Base-by-base conservation (phyloP, 2,797 vertebrate genomes). In the Austrolebias charrua region DNA sequence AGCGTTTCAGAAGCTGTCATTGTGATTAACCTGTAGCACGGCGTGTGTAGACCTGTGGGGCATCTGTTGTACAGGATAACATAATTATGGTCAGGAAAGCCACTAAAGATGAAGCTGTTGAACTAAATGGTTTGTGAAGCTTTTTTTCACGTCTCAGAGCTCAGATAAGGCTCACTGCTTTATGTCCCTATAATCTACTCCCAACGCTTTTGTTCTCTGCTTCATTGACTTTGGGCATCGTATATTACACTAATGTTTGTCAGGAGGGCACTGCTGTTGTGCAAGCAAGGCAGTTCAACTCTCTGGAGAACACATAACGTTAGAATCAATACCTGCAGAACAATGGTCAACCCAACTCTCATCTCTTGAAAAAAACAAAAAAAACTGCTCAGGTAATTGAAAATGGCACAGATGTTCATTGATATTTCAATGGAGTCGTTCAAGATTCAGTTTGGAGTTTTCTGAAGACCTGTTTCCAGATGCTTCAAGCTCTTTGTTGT, bases 391-490 rank as follows among this genome's bases (percentile, higher is more conserved):
- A 59, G 58, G 60, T 73, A 66, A 64, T 77, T 56, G 56, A 51
- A 81, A 69, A 62, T 29, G 38, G 62, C 61, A 69, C 48, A 52
- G 19, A 18, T 71, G 65, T 81, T 55, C 66, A 59, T 72, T 62
- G 47, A 53, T 59, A 48, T 69, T 60, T 52, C 24, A 70, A 49
- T 62, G 49, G 18, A 60, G 69, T 66, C 68, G 63, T 11, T 48
- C 62, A 60, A 55, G 49, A 66, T 66, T 80, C 48, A 46, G 59
- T 56, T 60, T 50, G n/a, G 45, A 38, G 46, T 14, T 50, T 77
- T 69, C 40, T 47, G 6, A 59, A 61, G 44, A 63, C 56, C 69
- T 62, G 55, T 28, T 43, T 77, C 31, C 60, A 73, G 47, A 75
- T 56, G 44, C 9, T 13, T 42, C 9, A 35, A 79, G 51, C 63